Base-by-base conservation (phyloP, 2,797 vertebrate species). In the Tinamus major region DNA sequence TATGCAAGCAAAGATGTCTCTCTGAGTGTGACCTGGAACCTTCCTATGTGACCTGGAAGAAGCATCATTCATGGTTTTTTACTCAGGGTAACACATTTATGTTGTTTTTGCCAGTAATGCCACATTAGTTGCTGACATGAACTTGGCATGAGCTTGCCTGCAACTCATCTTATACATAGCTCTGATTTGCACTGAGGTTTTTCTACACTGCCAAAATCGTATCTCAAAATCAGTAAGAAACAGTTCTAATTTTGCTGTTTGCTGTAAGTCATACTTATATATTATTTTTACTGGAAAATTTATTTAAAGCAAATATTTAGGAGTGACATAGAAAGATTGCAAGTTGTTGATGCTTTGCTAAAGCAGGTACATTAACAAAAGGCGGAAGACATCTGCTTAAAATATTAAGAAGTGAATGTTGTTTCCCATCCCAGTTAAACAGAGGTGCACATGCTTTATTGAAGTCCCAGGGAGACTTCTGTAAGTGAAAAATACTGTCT, bases 401-500 rank as follows among this genome's bases (percentile, higher is more conserved):
- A 5, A 10, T 35, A n/a, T 35, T 65, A 75, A 39, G 23, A 76
- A 42, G 55, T 9, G 39, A 10, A 42, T 59, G 19, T 7, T 84
- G 19, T 51, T 14, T 75, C 17, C 33, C 5, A 2, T 90, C 24
- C 24, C 29, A 76, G 8, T 55, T 56, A 55, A 87, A 48, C 3
- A 61, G 46, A 53, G 1, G 6, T 27, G 61, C 19, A 8, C 29
- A 31, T 21, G n/a, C 26, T 87, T 77, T 67, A 13, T 31, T 75
- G 6, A 78, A 71, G 21, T 70, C 17, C 7, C 21, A 65, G 8
- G 12, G 51, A 74, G n/a, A 77, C 16, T 74, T 74, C 13, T 2
- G 0, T 15, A 64, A 29, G 8, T 39, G 0, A 48, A 31, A 33
- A 80, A 46, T 11, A 27, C 4, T 46, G 0, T 17, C 5, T 26